Conservation (phyloP, 2,888 invertebrate species). For the Suillia variegata region DNA sequence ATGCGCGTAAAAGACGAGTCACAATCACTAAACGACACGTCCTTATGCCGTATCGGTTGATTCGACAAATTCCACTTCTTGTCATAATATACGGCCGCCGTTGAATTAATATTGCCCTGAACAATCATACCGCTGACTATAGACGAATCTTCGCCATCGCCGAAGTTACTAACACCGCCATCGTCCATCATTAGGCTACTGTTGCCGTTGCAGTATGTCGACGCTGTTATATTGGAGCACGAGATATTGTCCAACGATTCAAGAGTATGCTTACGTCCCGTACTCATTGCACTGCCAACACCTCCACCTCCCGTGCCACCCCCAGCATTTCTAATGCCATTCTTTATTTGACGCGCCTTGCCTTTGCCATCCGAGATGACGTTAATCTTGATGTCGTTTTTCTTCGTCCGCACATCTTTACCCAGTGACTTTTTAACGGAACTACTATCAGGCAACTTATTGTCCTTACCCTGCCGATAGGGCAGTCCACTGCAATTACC, state of each 20-base stretch:
- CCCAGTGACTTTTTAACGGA: constrained; percentile 31
- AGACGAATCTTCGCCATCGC: constrained; percentile 58
- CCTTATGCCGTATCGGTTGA: constrained; percentile 43
- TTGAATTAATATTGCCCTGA: constrained; percentile 32
- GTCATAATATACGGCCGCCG: constrained; percentile 30
- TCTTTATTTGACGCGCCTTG: constrained; percentile 22
- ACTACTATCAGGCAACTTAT: neutral
- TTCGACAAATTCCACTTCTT: constrained; percentile 40
- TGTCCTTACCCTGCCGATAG: constrained; percentile 33
- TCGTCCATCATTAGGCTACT: constrained; percentile 43
- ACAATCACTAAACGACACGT: constrained; percentile 55
- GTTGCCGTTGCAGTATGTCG: constrained; percentile 54
- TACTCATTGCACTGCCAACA: constrained; percentile 4
- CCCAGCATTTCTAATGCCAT: constrained; percentile 17
- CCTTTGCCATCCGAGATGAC: constrained; percentile 52
- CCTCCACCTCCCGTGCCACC: constrained; percentile 9
- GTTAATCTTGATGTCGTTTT: constrained; percentile 55
- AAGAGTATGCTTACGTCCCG: constrained; percentile 38
- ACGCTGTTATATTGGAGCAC: constrained; percentile 57
- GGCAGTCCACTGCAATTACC: constrained; percentile 30
- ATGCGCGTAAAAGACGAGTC: constrained; percentile 50
- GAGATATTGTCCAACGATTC: constrained; percentile 54
- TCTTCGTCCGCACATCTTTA: constrained; percentile 44
- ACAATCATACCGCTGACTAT: constrained; percentile 59
- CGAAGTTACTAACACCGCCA: constrained; percentile 54